A percentile compares a stretch with the other conserved stretches of the same genome.
Evolutionary conservation across 2,797 vertebrate species (phyloP).

Genomic region (Arctocebus calabarensis): DNA sequence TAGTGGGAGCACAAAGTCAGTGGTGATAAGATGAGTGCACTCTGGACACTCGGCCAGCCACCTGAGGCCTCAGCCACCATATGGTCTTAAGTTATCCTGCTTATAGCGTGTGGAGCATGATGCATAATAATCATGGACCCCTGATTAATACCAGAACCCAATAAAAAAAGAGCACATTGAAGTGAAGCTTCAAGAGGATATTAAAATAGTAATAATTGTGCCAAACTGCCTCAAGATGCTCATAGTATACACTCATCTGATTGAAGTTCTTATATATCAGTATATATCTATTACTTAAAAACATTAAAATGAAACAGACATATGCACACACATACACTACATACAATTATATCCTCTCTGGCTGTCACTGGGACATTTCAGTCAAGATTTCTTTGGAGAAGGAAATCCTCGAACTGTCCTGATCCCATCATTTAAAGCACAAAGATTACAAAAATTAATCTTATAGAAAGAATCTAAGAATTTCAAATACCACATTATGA

Average conservation of each 20-base stretch:
- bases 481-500: constrained; percentile 48
- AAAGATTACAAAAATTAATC: constrained; percentile 38
- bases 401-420: not conserved
- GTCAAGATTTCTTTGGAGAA: constrained; percentile 49
- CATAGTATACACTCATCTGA: not conserved
- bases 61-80: too few species aligned
- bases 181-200: not conserved
- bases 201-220: constrained; percentile 2
- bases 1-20: not conserved
- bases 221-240: constrained; percentile 2
- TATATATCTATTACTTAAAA: constrained; percentile 23
- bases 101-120: not conserved
- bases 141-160: constrained; percentile 1
- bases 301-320: not conserved
- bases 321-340: not conserved
- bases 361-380: constrained; percentile 18
- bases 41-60: too few species aligned
- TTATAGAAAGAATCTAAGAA: constrained; percentile 54
- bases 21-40: not conserved
- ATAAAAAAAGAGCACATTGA: not conserved
- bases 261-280: not conserved
- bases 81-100: not conserved
- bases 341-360: not conserved
- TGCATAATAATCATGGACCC: not conserved
- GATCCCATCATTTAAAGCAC: constrained; percentile 41